Evolutionary conservation across 2,113 vertebrate species (phyloP).

Genomic region (Dinomys branickii): DNA sequence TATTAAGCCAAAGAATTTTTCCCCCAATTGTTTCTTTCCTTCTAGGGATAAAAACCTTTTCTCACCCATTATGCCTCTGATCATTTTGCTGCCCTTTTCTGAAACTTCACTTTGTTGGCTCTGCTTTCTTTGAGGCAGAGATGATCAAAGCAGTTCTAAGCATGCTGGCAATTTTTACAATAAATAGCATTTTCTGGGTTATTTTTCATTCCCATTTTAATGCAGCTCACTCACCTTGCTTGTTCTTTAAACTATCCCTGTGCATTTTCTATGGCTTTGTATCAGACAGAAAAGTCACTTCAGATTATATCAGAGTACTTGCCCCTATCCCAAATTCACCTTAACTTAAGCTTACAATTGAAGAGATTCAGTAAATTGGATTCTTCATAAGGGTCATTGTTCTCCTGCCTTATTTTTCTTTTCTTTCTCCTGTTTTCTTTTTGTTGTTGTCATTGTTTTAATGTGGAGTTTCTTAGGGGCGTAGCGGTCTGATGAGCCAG

Average conservation of each 20-base stretch:
- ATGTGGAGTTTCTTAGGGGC: neutral
- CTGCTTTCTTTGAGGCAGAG: slow-evolving; percentile 78
- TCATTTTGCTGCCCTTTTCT: slow-evolving; percentile 80
- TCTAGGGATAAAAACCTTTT: slow-evolving; percentile 78
- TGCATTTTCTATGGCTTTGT: slow-evolving; percentile 69
- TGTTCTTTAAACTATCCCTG: slow-evolving; percentile 78
- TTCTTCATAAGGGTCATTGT: neutral
- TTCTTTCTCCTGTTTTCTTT: neutral
- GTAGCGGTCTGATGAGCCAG: neutral
- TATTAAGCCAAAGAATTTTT: slow-evolving; percentile 77
- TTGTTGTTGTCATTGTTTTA: neutral
- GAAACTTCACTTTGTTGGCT: slow-evolving; percentile 80
- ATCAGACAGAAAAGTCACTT: slow-evolving; percentile 76
- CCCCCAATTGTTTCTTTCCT: slow-evolving; percentile 81
- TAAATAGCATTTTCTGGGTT: slow-evolving; percentile 84
- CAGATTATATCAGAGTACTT: slow-evolving; percentile 51
- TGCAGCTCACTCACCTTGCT: slow-evolving; percentile 77
- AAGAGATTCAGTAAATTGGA: neutral
- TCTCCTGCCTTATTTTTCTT: neutral
- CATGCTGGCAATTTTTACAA: slow-evolving; percentile 82
- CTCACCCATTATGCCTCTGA: slow-evolving; percentile 77
- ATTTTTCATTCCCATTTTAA: slow-evolving; percentile 83
- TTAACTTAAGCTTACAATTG: slow-evolving; percentile 42
- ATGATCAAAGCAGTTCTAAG: slow-evolving; percentile 82
- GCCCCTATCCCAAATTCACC: slow-evolving; percentile 25